These are phyloP conservation scores for Macaca nemestrina DNA, from an alignment of 2,113 vertebrate species.

Conservation along the genomic window DNA sequence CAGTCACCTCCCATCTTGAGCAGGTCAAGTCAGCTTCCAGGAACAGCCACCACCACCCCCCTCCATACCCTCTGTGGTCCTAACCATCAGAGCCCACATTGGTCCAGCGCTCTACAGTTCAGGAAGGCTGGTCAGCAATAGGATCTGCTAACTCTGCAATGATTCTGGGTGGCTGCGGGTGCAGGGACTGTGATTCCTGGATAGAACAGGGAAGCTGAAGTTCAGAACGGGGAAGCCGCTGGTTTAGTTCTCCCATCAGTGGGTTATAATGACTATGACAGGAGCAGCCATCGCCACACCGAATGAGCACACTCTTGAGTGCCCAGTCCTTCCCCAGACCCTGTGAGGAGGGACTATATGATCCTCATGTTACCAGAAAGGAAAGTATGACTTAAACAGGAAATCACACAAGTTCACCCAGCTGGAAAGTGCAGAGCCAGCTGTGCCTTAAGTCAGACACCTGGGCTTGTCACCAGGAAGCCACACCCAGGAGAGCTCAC, in stretches of 20 bases:
- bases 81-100: neutral
- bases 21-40: neutral
- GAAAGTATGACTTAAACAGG: neutral
- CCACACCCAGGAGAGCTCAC: neutral
- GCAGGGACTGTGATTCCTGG: neutral
- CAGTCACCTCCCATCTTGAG: neutral
- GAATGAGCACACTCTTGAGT: fast-evolving
- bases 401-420: neutral
- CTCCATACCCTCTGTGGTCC: neutral
- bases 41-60: neutral
- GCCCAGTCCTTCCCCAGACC: neutral
- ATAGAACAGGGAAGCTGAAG: neutral
- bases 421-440: neutral
- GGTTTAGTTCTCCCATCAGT: fast-evolving
- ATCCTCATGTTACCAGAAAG: neutral
- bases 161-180: fast-evolving
- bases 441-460: neutral
- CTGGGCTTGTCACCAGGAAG: neutral
- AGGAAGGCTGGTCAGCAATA: neutral
- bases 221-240: fast-evolving
- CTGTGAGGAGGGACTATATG: fast-evolving
- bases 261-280: fast-evolving
- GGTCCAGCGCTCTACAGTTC: neutral
- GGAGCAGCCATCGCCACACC: neutral
- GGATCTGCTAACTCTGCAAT: neutral